Evolutionary conservation across 2,113 vertebrate genomes (phyloP), one percentile per base, ranked within the genome.

Genomic region (Lophius piscatorius): DNA sequence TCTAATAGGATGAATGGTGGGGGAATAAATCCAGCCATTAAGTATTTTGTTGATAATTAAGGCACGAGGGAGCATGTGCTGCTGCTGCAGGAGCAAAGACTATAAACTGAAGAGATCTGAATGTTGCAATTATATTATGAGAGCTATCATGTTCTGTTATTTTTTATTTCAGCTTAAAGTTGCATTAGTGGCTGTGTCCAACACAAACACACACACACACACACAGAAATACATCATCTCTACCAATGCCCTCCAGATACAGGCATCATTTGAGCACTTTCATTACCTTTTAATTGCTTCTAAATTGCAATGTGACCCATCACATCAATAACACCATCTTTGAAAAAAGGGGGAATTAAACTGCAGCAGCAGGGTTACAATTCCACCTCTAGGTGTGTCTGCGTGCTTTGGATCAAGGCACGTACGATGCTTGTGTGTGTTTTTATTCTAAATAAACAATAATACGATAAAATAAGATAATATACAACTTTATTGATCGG

Each of bases 241-340:
- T 61, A 54, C 51, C 35, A 87, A 92, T 85, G 80, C 89, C 93
- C 93, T 90, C 76, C 78, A 93, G 93, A 91, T 89, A 90, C 85
- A 89, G 85, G 84, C 91, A 94, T 93, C 88, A 88, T 85, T 90
- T 92, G 83, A 92, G 78, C 89, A 91, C 91, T 91, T 94, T 94
- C 90, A 93, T 94, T 94, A 94, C 90, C 88, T 93, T 94, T 94
- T 95, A 95, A 96, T 95, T 95, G 92, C 90, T 91, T 95, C 91
- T 93, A 93, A 94, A 95, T 94, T 93, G 86, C 91, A 88, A 90
- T 91, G 91, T 93, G 93, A 94, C 92, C 93, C 88, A 88, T 91
- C 55, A 56, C 87, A 90, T 93, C 90, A 91, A 90, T 91, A 93
- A 89, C 85, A 6, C 69, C 90, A 92, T 92, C 84, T 90, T 70